Evolutionary conservation across 2,888 invertebrate genomes (phyloP).

Genomic region (Mesochorus sp.): DNA sequence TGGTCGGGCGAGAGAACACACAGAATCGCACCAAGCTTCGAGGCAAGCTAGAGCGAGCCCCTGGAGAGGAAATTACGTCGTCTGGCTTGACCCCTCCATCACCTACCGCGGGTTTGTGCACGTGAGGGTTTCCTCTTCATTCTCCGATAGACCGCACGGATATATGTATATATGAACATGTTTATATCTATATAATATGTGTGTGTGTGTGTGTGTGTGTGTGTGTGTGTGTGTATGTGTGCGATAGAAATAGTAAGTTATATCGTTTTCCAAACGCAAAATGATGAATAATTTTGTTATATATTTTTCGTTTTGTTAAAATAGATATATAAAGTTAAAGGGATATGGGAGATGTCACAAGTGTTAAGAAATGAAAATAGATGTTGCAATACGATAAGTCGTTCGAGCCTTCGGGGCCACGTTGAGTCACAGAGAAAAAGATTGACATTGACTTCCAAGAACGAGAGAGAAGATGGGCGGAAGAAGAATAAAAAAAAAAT

Average conservation of each 20-base stretch:
- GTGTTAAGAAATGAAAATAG: conserved; percentile 7
- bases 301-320: too few species aligned
- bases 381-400: neutral
- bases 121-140: conserved; percentile 62
- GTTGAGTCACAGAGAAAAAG: conserved; percentile 15
- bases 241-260: neutral
- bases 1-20: conserved; percentile 66
- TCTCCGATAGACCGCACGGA: conserved; percentile 47
- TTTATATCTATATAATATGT: conserved; percentile 5
- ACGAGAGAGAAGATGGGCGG: neutral
- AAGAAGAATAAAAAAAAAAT: conserved; percentile 4
- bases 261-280: too few species aligned
- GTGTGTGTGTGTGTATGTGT: neutral
- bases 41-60: conserved; percentile 64
- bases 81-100: conserved; percentile 68
- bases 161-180: neutral
- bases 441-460: conserved; percentile 42
- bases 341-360: neutral
- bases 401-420: neutral
- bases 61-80: conserved; percentile 78
- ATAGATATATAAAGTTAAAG: too few species aligned
- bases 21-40: conserved; percentile 64
- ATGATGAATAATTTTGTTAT: too few species aligned
- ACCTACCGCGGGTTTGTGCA: conserved; percentile 61
- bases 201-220: too few species aligned